Base-by-base conservation (phyloP, 2,888 invertebrate genomes). In the Polymixis flavicincta region DNA sequence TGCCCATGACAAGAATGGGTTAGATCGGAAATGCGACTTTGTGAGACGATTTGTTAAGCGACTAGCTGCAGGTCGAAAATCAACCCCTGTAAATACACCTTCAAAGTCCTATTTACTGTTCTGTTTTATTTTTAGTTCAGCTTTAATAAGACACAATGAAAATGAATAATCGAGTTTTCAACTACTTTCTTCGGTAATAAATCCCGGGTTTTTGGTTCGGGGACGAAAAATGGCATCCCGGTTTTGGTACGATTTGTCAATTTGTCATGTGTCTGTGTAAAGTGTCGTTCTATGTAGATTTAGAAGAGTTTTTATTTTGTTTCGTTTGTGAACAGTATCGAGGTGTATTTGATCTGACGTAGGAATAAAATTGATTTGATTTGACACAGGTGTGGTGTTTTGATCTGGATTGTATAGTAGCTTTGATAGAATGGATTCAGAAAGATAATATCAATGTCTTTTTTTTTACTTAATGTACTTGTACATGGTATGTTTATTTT, bases 81-180 rank as follows among this genome's bases (percentile, higher is more conserved):
- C 22, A 1, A 14, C 22, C 22, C 32, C 22, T 78, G 32, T 76
- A 28, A 45, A 71, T 22, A 19, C 3, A 28, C 57, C 57, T 57
- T 68, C 69, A 54, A 73, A 57, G 63, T 60, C 32, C 6, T 72
- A 73, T 82, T 76, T 82, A 81, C 61, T 63, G 42, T 65, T 61
- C 65, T 61, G 32, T 22, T 80, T 84, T 85, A 87, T 71, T 64
- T 73, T 71, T 55, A 83, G 60, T 83, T 73, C 17, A 60, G 14
- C 65, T 83, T 76, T 78, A 80, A 78, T 83, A 81, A 87, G 81
- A 69, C 66, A 77, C 79, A 85, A 79, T 86, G 75, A 79, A 86
- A 85, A 87, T 86, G 72, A 86, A 86, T 86, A 86, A 86, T 85
- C 81, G 77, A 87, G 84, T 76, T 83, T 64, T 66, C 78, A 71